These are phyloP conservation scores for Lepidurus packardi DNA, from an alignment of 1,140 invertebrate species.

Conservation along the genomic window DNA sequence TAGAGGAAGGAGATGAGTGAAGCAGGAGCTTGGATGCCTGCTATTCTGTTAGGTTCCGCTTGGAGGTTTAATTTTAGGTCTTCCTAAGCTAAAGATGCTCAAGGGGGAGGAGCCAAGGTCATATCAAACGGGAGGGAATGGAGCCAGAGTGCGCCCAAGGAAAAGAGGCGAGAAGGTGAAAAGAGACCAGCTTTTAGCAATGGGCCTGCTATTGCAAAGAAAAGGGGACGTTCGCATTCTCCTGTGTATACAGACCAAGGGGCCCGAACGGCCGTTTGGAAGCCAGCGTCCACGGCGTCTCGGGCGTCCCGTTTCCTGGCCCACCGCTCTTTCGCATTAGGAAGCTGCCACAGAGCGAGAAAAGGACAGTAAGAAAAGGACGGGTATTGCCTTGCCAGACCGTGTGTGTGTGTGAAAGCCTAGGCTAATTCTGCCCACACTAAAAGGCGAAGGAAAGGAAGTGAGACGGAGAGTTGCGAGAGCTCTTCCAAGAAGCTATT, in stretches of 20 bases:
- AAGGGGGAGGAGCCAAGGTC: neutral
- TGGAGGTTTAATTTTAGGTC: conserved; percentile 8
- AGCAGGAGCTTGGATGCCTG: neutral
- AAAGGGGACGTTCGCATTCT: neutral
- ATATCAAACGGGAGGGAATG: neutral
- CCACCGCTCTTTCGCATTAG: conserved; percentile 1
- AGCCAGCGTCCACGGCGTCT: neutral
- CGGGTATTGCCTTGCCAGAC: neutral
- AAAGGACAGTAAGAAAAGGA: neutral
- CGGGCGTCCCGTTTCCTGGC: neutral
- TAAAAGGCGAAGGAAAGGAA: neutral
- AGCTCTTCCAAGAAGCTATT: neutral
- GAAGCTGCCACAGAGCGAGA: conserved; percentile 20
- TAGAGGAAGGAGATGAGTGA: conserved; percentile 14
- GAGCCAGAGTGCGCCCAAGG: neutral
- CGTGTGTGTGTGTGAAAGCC: neutral
- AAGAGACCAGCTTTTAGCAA: conserved; percentile 2
- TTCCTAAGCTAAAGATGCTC: conserved; percentile 6
- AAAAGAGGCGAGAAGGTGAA: neutral
- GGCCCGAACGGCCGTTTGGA: neutral
- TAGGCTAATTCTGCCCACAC: neutral
- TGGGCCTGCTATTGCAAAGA: neutral
- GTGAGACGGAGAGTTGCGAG: neutral
- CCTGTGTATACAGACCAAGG: neutral
- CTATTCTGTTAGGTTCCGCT: conserved; percentile 13